Evolutionary conservation across 1,140 invertebrate species (phyloP).

Genomic region (Aphis gossypii): DNA sequence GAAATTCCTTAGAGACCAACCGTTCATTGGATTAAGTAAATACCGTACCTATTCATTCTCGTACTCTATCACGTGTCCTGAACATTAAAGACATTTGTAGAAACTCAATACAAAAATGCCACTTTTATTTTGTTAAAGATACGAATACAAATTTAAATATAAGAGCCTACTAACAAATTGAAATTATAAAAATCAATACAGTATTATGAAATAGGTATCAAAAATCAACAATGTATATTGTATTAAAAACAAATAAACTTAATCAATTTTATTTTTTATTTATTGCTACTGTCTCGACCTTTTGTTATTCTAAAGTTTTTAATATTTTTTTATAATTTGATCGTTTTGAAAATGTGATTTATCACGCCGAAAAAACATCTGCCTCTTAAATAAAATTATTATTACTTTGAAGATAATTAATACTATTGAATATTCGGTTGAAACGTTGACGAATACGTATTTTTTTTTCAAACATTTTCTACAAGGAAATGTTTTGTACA

Average conservation of each 20-base stretch:
- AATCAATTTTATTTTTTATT: background rate
- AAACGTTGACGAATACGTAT: too few species aligned
- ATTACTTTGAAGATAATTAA: background rate
- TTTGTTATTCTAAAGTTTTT: background rate
- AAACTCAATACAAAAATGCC: background rate
- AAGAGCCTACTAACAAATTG: background rate
- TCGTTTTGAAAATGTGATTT: background rate
- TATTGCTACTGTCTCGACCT: too few species aligned
- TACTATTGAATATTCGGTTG: too few species aligned
- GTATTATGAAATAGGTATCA: background rate
- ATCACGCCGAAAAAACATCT: background rate
- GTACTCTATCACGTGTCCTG: background rate
- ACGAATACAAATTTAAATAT: background rate
- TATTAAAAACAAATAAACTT: background rate
- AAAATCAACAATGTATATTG: too few species aligned
- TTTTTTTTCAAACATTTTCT: too few species aligned
- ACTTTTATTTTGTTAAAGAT: background rate
- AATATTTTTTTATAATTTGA: background rate
- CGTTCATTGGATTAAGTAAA: constrained; percentile 21
- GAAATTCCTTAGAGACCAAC: background rate
- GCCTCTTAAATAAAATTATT: background rate
- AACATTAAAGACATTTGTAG: background rate
- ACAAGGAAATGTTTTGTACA: too few species aligned
- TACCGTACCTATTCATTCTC: background rate
- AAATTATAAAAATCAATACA: background rate